Conservation (phyloP, 1,140 invertebrate genomes). For the Cephus cinctus region DNA sequence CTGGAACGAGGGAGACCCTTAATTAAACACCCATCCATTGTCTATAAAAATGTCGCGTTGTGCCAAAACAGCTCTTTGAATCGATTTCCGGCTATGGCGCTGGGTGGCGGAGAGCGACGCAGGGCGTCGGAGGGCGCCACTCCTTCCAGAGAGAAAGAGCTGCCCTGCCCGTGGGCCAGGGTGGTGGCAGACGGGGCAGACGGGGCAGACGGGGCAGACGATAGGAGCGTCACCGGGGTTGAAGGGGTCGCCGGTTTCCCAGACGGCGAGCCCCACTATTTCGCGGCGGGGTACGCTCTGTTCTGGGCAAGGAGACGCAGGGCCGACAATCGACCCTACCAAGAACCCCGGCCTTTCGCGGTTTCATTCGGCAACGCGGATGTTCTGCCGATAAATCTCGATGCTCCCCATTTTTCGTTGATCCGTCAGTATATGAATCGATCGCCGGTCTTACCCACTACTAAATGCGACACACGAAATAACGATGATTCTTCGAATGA, state of each 20-base stretch:
- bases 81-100: conserved; percentile 5
- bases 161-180: neutral
- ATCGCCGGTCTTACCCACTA: too few relatives aligned
- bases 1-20: neutral
- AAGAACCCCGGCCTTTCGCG: neutral
- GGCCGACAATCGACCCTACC: neutral
- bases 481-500: too few relatives aligned
- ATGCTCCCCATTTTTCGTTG: too few relatives aligned
- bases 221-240: neutral
- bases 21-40: conserved; percentile 8
- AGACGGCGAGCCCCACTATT: too few relatives aligned
- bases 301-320: neutral
- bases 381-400: neutral
- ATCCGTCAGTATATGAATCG: too few relatives aligned
- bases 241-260: neutral
- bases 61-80: conserved; percentile 8
- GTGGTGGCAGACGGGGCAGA: neutral
- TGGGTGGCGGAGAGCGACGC: neutral
- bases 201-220: neutral
- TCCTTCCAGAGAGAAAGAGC: neutral
- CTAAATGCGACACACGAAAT: too few relatives aligned
- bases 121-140: neutral
- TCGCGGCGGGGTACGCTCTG: too few relatives aligned
- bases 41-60: conserved; percentile 7
- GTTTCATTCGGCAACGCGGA: neutral